A percentile compares a stretch with the other conserved stretches of the same genome.
Evolutionary conservation across 2,888 invertebrate species (phyloP).

Genomic region (Troides aeacus): DNA sequence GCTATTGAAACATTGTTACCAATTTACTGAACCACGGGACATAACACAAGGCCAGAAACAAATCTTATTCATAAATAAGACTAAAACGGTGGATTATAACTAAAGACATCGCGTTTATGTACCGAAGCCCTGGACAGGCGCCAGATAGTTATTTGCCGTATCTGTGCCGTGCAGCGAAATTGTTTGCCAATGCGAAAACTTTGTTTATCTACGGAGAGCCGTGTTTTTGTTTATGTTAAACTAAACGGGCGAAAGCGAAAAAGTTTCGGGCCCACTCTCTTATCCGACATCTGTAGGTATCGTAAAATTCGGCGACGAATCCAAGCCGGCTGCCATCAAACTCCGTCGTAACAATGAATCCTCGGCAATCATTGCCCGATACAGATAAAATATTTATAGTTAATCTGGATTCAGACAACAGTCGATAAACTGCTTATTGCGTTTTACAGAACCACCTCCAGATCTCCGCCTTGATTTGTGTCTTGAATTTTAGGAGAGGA

Average conservation of each 20-base stretch:
- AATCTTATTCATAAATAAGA: slow-evolving; percentile 21
- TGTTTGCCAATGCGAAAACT: slow-evolving; percentile 28
- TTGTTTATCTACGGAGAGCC: slow-evolving; percentile 23
- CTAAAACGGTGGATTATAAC: slow-evolving; percentile 25
- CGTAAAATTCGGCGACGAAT: slow-evolving; percentile 24
- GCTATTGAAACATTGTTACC: no score
- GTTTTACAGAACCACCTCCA: slow-evolving; percentile 7
- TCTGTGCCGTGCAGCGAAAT: slow-evolving; percentile 28
- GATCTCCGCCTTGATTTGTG: slow-evolving; percentile 8
- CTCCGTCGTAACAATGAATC: slow-evolving; percentile 24
- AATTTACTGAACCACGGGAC: no score
- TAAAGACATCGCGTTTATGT: slow-evolving; percentile 25
- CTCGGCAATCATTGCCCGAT: slow-evolving; percentile 20
- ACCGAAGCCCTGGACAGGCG: slow-evolving; percentile 20
- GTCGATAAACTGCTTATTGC: slow-evolving; percentile 19
- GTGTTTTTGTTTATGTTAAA: slow-evolving; percentile 30
- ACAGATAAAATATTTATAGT: slow-evolving; percentile 29
- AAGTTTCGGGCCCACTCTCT: slow-evolving; percentile 22
- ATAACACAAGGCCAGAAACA: neutral
- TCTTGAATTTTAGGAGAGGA: neutral
- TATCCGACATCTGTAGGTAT: slow-evolving; percentile 30
- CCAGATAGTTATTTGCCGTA: slow-evolving; percentile 30
- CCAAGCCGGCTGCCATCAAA: slow-evolving; percentile 17
- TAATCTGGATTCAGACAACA: slow-evolving; percentile 24
- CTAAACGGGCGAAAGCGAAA: slow-evolving; percentile 18